A percentile compares a stretch with the other conserved stretches of the same genome.
phyloP scores from a whole-genome alignment of 2,888 invertebrate species.

The Pseudeuparius sepicola region DNA sequence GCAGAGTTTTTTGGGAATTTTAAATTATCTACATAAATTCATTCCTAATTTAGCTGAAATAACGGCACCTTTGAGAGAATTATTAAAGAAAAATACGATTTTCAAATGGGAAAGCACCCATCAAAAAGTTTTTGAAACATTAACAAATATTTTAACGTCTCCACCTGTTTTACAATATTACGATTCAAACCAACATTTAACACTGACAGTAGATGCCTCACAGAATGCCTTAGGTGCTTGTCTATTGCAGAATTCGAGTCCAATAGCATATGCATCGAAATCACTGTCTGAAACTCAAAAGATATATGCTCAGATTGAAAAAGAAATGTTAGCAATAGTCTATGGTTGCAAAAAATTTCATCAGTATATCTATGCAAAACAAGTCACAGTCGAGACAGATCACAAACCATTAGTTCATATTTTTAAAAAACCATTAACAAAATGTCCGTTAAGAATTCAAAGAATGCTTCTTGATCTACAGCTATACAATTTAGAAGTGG shows the following conservation, averaged over 20 bases:
- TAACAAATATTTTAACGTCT: constrained; percentile 10
- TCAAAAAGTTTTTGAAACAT: constrained; percentile 10
- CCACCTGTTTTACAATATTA: too few relatives aligned
- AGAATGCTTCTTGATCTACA: constrained; percentile 11
- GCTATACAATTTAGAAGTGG: constrained; percentile 9
- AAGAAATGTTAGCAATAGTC: constrained; percentile 11
- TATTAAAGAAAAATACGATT: constrained; percentile 12
- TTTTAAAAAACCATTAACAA: too few relatives aligned
- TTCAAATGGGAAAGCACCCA: constrained; percentile 11
- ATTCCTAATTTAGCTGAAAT: constrained; percentile 8
- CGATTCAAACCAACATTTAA: too few relatives aligned
- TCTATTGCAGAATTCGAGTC: constrained; percentile 7
- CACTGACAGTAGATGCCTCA: too few relatives aligned
- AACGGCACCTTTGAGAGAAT: constrained; percentile 9
- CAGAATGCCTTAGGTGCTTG: too few relatives aligned
- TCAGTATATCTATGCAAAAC: constrained; percentile 10
- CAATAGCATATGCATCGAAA: constrained; percentile 7
- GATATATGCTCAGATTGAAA: constrained; percentile 7
- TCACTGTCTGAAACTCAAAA: constrained; percentile 6
- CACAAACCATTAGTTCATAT: constrained; percentile 13
- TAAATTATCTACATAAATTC: constrained; percentile 13
- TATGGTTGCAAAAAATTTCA: constrained; percentile 10
- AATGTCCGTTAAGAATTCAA: too few relatives aligned
- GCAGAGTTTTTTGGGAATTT: constrained; percentile 13
- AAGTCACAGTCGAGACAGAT: constrained; percentile 13